A percentile compares a stretch with the other conserved stretches of the same genome.
Evolutionary conservation across 1,140 invertebrate genomes (phyloP).

Genomic region (Harpegnathos saltator): DNA sequence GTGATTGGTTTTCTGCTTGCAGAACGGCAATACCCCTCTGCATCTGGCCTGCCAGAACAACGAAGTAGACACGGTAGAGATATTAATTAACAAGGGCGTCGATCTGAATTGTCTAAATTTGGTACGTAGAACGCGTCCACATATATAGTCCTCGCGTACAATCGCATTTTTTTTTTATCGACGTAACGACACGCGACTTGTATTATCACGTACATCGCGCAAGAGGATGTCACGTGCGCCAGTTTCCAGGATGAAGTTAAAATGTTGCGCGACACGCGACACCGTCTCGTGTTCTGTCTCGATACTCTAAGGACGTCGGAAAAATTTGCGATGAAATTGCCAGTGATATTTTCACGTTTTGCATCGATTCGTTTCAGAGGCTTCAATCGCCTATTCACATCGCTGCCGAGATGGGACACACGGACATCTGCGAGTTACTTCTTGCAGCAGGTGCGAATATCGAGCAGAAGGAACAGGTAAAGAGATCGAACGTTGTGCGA

Average conservation of each 20-base stretch:
- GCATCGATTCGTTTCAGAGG: constrained; percentile 82
- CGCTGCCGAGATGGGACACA: constrained; percentile 89
- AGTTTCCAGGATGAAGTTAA: constrained; percentile 5
- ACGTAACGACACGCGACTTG: not conserved
- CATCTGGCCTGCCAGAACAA: constrained; percentile 91
- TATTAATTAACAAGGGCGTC: constrained; percentile 90
- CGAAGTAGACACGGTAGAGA: constrained; percentile 89
- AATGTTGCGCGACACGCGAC: not conserved
- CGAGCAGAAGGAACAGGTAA: constrained; percentile 88
- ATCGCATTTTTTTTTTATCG: not conserved
- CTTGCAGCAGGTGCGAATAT: constrained; percentile 89
- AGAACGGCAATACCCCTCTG: constrained; percentile 92
- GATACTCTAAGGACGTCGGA: not conserved
- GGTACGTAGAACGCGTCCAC: constrained; percentile 85
- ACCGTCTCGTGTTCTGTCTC: not conserved
- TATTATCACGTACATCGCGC: no score
- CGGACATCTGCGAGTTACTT: constrained; percentile 89
- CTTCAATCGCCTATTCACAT: constrained; percentile 90
- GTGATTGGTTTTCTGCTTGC: constrained; percentile 74
- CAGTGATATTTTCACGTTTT: not conserved
- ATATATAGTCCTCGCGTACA: not conserved
- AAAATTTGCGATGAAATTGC: constrained; percentile 1
- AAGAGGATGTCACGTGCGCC: not conserved
- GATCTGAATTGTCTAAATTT: constrained; percentile 91
- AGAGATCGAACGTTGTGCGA: not conserved